These are phyloP conservation scores for Stratiomys singularior DNA, from an alignment of 2,888 invertebrate genomes.

Conservation along the genomic window DNA sequence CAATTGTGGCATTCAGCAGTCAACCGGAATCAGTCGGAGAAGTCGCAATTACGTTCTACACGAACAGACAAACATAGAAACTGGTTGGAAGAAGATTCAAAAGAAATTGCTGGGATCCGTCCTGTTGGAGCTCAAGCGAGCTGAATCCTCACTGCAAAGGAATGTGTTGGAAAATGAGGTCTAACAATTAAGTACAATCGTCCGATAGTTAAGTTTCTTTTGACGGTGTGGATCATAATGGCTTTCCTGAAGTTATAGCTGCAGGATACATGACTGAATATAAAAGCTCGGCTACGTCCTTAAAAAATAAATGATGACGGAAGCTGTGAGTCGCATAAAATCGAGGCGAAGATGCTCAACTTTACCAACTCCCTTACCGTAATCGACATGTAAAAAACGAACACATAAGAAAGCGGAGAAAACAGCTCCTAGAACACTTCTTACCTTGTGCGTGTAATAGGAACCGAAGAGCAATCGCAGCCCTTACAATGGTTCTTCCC, in stretches of 20 bases:
- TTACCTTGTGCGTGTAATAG: conserved; percentile 49
- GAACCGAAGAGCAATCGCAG: conserved; percentile 42
- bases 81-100: not conserved
- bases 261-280: conserved; percentile 48
- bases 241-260: conserved; percentile 47
- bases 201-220: conserved; percentile 47
- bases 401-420: conserved; percentile 14
- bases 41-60: conserved; percentile 48
- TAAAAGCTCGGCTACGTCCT: conserved; percentile 46
- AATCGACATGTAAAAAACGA: conserved; percentile 20
- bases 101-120: conserved; percentile 10
- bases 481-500: conserved; percentile 47
- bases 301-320: conserved; percentile 38
- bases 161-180: conserved; percentile 38
- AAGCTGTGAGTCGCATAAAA: conserved; percentile 34
- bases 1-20: conserved; percentile 5
- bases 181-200: conserved; percentile 51
- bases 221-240: conserved; percentile 47
- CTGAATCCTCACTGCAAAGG: conserved; percentile 42
- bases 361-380: not conserved
- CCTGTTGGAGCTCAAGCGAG: conserved; percentile 24
- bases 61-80: conserved; percentile 34
- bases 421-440: conserved; percentile 26
- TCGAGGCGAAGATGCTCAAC: not conserved
- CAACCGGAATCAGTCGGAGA: conserved; percentile 22